These are phyloP conservation scores for Dipodomys spectabilis DNA, from an alignment of 2,113 vertebrate species.

Conservation along the genomic window DNA sequence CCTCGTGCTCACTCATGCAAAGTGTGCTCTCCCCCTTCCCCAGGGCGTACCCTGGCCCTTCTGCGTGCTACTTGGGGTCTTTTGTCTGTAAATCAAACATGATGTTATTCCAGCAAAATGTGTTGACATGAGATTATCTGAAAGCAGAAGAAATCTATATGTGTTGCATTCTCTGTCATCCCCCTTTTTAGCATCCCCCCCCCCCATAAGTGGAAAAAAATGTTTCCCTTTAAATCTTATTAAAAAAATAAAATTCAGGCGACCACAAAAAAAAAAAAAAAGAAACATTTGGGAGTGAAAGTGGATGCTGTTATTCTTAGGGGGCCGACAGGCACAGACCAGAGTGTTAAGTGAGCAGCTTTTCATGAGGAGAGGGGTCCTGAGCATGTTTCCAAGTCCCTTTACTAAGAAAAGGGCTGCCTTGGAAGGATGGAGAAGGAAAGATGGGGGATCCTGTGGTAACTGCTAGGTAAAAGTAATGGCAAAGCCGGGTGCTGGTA, in stretches of 20 bases:
- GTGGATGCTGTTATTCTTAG: not conserved
- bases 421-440: not conserved
- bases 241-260: constrained; percentile 14
- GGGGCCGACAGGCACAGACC: not conserved
- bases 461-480: not conserved
- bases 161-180: constrained; percentile 3
- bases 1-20: too few species aligned
- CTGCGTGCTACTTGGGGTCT: not conserved
- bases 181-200: constrained; percentile 44
- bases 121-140: constrained; percentile 50
- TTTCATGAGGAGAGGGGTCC: not conserved
- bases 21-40: not conserved
- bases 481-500: not conserved
- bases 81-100: constrained; percentile 54
- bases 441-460: not conserved
- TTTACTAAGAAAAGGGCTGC: not conserved
- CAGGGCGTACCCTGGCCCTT: too few species aligned
- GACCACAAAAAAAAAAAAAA: too few species aligned
- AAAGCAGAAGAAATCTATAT: constrained; percentile 53
- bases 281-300: too few species aligned
- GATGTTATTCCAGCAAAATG: constrained; percentile 41
- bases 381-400: too few species aligned
- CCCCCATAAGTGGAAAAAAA: constrained; percentile 43
- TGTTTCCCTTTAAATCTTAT: constrained; percentile 48
- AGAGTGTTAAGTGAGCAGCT: not conserved